These are phyloP conservation scores for Drosophila watanabei DNA, from an alignment of 1,140 invertebrate genomes.

Conservation along the genomic window DNA sequence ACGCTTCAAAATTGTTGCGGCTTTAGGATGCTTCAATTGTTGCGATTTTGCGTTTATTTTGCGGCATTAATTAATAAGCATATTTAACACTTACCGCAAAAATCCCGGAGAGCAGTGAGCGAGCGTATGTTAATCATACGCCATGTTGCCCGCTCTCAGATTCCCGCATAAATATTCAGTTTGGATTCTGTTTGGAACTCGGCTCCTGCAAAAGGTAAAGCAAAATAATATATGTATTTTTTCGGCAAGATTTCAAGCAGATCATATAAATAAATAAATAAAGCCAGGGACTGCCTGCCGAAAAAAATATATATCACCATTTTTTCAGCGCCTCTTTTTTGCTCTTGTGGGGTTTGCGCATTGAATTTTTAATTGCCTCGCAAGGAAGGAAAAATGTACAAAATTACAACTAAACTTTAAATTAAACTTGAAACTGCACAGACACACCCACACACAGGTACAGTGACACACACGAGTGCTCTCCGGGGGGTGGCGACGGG, in stretches of 20 bases:
- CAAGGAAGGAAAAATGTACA: constrained; percentile 56
- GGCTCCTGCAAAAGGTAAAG: constrained; percentile 26
- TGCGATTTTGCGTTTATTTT: constrained; percentile 21
- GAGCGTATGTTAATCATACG: constrained; percentile 63
- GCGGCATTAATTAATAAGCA: constrained; percentile 41
- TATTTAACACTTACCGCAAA: constrained; percentile 64
- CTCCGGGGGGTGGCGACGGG: constrained; percentile 2
- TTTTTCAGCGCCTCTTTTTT: neutral
- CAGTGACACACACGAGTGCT: neutral
- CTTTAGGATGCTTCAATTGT: constrained; percentile 19
- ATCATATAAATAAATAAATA: constrained; percentile 36
- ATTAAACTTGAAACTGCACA: constrained; percentile 64
- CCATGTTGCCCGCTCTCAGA: constrained; percentile 36
- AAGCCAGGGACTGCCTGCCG: neutral
- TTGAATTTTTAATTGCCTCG: constrained; percentile 78
- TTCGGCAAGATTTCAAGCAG: constrained; percentile 18
- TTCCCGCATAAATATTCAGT: constrained; percentile 1
- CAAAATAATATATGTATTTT: constrained; percentile 14
- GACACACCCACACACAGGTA: constrained; percentile 15
- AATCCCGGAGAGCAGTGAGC: constrained; percentile 40
- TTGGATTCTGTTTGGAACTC: constrained; percentile 5
- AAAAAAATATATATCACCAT: constrained; percentile 2
- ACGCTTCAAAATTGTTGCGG: constrained; percentile 23
- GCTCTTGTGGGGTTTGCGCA: constrained; percentile 44
- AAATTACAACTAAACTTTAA: constrained; percentile 75